These are phyloP conservation scores for Hartigia nigra DNA, from an alignment of 2,888 invertebrate species.

Conservation along the genomic window DNA sequence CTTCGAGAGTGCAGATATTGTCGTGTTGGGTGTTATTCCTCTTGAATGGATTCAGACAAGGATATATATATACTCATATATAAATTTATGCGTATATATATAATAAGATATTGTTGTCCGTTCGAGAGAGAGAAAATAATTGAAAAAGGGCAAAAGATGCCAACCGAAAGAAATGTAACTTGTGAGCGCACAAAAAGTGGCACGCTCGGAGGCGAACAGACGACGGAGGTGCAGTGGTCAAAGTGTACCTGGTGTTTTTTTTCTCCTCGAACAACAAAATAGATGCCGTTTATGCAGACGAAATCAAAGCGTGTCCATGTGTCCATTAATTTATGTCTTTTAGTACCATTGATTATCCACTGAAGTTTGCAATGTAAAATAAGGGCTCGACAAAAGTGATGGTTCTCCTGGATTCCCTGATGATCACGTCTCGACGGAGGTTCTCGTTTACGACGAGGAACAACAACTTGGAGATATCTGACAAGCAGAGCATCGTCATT, in stretches of 20 bases:
- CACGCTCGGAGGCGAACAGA: conserved; percentile 44
- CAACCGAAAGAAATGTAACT: conserved; percentile 4
- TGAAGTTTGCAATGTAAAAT: conserved; percentile 17
- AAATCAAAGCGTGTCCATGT: conserved; percentile 36
- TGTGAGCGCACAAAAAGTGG: neutral
- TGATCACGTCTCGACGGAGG: neutral
- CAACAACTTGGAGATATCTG: neutral
- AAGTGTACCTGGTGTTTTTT: conserved; percentile 61
- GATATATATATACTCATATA: neutral
- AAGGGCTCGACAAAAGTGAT: neutral
- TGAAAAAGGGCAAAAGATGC: conserved; percentile 11
- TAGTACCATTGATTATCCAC: conserved; percentile 11
- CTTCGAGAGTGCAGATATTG: conserved; percentile 35
- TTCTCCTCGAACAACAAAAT: conserved; percentile 42
- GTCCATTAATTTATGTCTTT: conserved; percentile 9
- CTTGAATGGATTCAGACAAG: conserved; percentile 2
- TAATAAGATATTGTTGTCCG: neutral
- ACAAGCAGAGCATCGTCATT: neutral
- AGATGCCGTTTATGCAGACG: conserved; percentile 62
- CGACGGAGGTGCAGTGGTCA: conserved; percentile 62
- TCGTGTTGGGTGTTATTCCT: conserved; percentile 8
- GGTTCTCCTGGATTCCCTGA: neutral
- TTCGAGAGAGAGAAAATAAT: conserved; percentile 4
- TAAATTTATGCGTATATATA: neutral
- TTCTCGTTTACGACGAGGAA: neutral